Evolutionary conservation across 2,888 invertebrate genomes (phyloP), one percentile per base, ranked within the genome.

Genomic region (Sisyra terminalis): DNA sequence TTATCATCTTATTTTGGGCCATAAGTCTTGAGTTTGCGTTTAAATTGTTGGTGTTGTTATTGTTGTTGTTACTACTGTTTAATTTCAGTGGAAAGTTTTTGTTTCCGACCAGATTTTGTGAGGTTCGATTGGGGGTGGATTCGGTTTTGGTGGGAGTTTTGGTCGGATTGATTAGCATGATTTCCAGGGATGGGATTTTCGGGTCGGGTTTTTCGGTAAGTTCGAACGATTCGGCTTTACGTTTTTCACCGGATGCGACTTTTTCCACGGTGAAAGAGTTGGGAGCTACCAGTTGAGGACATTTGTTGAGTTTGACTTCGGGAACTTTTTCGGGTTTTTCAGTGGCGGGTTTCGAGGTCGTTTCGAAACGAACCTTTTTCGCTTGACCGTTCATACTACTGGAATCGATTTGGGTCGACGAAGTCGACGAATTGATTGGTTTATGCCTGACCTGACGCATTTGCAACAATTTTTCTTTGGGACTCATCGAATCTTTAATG

Each of bases 361-460:
- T 29, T 6, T 40, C 24, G 29, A 40, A 40, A 40, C 40, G 40
- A 8, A 40, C 40, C 18, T 32, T 34, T 41, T 34, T 32, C 8
- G 29, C 4, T 11, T 29, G 8, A 9, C 11, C 3, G 32, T 24
- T 14, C 7, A 24, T n/a, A n/a, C n/a, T n/a, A n/a, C n/a, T 32
- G 3, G 29, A 29, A 39, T 39, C 17, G 17, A 9, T 18, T 24
- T 13, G 13, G 2, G 24, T 39, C 4, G 13, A 6, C 13, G 16
- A 13, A 10, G 13, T 10, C 13, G 16, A 13, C 3, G 32, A 32
- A 40, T 45, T 40, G 48, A n/a, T 46, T 48, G 17, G 55, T 46
- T 64, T 62, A 37, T 62, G 64, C 24, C 65, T 50, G 1, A 64
- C 57, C 44, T 62, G 60, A 39, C 65, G 51, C 62, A 65, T 60